Percentiles rank a stretch among this genome's conserved stretches.
Evolutionary conservation across 1,140 invertebrate genomes (phyloP).

Genomic region (Phocides pigmalion): DNA sequence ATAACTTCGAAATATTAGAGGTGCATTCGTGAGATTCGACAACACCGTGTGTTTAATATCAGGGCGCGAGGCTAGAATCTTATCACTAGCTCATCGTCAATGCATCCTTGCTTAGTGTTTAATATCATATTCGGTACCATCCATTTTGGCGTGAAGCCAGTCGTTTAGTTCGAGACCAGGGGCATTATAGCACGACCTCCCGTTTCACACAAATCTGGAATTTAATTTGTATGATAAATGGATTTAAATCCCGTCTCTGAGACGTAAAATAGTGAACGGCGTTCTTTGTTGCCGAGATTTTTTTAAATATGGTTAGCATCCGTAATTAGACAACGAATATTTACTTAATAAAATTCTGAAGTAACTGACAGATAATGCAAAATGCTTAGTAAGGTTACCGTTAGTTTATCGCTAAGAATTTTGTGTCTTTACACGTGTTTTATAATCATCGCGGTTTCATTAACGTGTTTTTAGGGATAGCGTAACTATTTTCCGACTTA

Average conservation of each 20-base stretch:
- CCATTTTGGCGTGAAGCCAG: constrained; percentile 17
- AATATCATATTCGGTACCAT: constrained; percentile 3
- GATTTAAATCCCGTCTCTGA: constrained; percentile 16
- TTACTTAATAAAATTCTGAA: neutral
- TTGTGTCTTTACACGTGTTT: too few relatives aligned
- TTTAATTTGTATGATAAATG: constrained; percentile 32
- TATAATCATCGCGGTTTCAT: too few relatives aligned
- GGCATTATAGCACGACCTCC: constrained; percentile 8
- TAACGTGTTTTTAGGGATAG: too few relatives aligned
- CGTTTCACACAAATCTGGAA: constrained; percentile 18
- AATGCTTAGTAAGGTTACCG: too few relatives aligned
- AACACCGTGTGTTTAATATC: too few relatives aligned
- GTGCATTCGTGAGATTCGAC: too few relatives aligned
- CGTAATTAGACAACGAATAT: constrained; percentile 22
- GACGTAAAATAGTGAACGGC: constrained; percentile 21
- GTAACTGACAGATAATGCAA: too few relatives aligned
- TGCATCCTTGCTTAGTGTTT: too few relatives aligned
- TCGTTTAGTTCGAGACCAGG: constrained; percentile 13
- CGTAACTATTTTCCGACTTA: too few relatives aligned
- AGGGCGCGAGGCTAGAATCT: too few relatives aligned
- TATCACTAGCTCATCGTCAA: too few relatives aligned
- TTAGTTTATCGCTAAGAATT: neutral
- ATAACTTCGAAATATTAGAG: too few relatives aligned
- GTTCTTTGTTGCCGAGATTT: constrained; percentile 9
- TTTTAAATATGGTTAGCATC: constrained; percentile 22